These are phyloP conservation scores for Volucella zonaria DNA, from an alignment of 2,888 invertebrate species.

Conservation along the genomic window DNA sequence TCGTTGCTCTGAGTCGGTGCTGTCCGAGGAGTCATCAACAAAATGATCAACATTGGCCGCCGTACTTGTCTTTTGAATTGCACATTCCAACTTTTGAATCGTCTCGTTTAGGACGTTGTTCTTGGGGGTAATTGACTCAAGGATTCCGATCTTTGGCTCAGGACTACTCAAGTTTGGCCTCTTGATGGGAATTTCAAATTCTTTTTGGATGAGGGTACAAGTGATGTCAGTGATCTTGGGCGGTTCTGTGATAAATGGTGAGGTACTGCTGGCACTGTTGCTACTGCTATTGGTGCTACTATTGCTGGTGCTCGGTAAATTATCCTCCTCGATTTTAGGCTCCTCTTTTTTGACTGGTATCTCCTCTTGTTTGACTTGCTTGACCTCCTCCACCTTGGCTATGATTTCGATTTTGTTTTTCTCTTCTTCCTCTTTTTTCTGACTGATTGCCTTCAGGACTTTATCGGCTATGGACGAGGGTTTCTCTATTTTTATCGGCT, in stretches of 20 bases:
- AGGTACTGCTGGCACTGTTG: slow-evolving; percentile 65
- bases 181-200: slow-evolving; percentile 75
- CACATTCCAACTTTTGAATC: slow-evolving; percentile 85
- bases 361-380: slow-evolving; percentile 20
- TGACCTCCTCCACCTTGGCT: slow-evolving; percentile 77
- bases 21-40: slow-evolving; percentile 86
- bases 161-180: slow-evolving; percentile 79
- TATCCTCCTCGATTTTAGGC: slow-evolving; percentile 80
- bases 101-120: slow-evolving; percentile 86
- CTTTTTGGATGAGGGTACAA: slow-evolving; percentile 72
- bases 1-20: slow-evolving; percentile 86
- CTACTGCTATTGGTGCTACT: slow-evolving; percentile 44
- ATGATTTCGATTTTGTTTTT: slow-evolving; percentile 83
- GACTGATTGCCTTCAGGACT: slow-evolving; percentile 84
- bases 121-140: slow-evolving; percentile 82
- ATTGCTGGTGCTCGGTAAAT: slow-evolving; percentile 57
- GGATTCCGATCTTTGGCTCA: slow-evolving; percentile 80
- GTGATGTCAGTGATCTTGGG: slow-evolving; percentile 78
- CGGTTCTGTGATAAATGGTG: slow-evolving; percentile 77
- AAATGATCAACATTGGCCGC: slow-evolving; percentile 76
- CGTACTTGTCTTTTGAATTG: slow-evolving; percentile 80
- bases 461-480: slow-evolving; percentile 86
- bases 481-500: slow-evolving; percentile 80
- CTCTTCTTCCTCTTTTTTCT: slow-evolving; percentile 84
- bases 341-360: slow-evolving; percentile 60